These are phyloP conservation scores for Drosophila ochracea DNA, from an alignment of 2,888 invertebrate species.

Conservation along the genomic window DNA sequence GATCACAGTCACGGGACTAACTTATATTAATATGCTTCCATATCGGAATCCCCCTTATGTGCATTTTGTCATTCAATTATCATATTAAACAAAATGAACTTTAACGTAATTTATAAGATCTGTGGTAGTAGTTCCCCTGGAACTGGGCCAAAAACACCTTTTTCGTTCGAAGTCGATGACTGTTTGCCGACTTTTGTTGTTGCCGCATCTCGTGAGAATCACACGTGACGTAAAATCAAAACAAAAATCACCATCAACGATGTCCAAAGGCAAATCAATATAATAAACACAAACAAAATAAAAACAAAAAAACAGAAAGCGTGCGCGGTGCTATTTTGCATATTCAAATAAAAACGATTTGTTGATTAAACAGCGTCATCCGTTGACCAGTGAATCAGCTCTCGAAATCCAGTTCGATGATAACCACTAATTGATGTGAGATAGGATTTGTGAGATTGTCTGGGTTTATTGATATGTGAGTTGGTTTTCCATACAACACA, in stretches of 20 bases:
- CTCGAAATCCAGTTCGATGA: constrained; percentile 36
- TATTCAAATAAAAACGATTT: constrained; percentile 68
- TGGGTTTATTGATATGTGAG: constrained; percentile 10
- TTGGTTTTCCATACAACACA: not conserved
- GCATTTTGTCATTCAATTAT: not conserved
- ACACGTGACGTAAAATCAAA: constrained; percentile 62
- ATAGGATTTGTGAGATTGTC: not conserved
- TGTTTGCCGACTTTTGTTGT: constrained; percentile 4
- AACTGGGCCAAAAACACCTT: constrained; percentile 19
- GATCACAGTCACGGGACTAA: constrained; percentile 25
- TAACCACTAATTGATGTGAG: constrained; percentile 39
- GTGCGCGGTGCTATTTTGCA: constrained; percentile 74
- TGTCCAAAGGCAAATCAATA: constrained; percentile 32
- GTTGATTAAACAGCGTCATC: constrained; percentile 49
- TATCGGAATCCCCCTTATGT: constrained; percentile 6
- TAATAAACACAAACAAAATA: constrained; percentile 25
- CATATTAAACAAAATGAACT: not conserved
- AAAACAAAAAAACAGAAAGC: constrained; percentile 34
- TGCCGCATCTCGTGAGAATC: constrained; percentile 37
- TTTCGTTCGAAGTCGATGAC: constrained; percentile 23
- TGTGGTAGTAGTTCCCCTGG: constrained; percentile 42
- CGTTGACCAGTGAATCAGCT: constrained; percentile 56
- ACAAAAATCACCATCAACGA: constrained; percentile 37
- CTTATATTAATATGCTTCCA: constrained; percentile 7
- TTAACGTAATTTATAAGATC: not conserved